A percentile compares a stretch with the other conserved stretches of the same genome.
phyloP scores from a whole-genome alignment of 2,797 vertebrate species.

The Platyrinchus mystaceus region DNA sequence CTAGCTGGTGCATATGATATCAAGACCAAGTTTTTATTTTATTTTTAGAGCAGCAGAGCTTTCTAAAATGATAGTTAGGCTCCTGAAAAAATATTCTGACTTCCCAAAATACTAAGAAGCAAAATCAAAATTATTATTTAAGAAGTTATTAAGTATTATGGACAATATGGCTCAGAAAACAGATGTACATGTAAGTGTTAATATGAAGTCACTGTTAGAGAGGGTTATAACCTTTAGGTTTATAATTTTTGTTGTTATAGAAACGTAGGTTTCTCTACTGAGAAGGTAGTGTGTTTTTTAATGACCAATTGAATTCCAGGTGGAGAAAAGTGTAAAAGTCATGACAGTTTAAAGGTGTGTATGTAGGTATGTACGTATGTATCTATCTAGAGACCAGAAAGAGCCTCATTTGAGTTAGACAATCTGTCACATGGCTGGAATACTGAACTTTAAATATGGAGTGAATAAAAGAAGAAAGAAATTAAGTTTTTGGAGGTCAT shows the following conservation, averaged over 20 bases:
- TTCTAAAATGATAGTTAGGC: not conserved
- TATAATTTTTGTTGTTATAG: not conserved
- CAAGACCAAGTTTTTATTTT: not conserved
- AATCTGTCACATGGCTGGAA: not conserved
- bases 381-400: not conserved
- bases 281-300: not conserved
- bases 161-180: not conserved
- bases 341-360: not conserved
- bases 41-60: not conserved
- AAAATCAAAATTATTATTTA: not conserved
- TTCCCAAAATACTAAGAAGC: not conserved
- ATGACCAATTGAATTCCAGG: not conserved
- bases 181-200: not conserved
- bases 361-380: not conserved
- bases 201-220: not conserved
- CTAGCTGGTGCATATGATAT: not conserved
- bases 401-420: not conserved
- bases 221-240: not conserved
- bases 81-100: not conserved
- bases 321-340: not conserved
- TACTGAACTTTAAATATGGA: not conserved
- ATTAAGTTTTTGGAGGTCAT: not conserved
- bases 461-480: not conserved
- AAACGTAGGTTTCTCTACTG: not conserved
- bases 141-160: not conserved